These are phyloP conservation scores for Diachasma alloeum DNA, from an alignment of 1,140 invertebrate species.

Conservation along the genomic window DNA sequence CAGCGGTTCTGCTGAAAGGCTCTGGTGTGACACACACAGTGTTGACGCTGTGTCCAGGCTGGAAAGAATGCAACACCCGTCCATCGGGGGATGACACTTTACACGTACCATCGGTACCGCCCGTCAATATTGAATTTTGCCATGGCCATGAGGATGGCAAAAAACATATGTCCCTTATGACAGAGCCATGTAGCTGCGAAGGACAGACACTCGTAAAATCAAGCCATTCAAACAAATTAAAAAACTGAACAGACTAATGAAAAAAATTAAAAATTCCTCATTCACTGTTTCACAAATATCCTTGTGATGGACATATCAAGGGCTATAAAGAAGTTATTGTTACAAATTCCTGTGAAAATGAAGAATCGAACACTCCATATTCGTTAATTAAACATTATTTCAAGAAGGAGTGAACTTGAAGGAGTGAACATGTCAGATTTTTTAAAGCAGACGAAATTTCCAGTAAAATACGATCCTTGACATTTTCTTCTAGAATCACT, in stretches of 20 bases:
- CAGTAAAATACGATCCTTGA: no score
- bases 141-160: constrained; percentile 65
- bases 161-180: constrained; percentile 64
- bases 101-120: constrained; percentile 61
- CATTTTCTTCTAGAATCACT: no score
- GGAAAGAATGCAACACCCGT: constrained; percentile 58
- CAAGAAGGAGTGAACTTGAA: no score
- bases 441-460: no score
- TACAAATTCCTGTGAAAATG: no score
- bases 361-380: no score
- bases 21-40: constrained; percentile 64
- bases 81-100: constrained; percentile 65
- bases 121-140: constrained; percentile 60
- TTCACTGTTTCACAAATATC: no score
- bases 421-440: no score
- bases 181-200: constrained; percentile 59
- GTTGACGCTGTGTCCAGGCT: constrained; percentile 63
- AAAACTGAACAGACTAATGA: background rate
- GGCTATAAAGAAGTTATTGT: no score
- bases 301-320: no score
- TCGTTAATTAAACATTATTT: no score
- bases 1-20: constrained; percentile 54
- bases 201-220: background rate
- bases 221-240: background rate
- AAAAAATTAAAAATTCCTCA: no score